Evolutionary conservation across 2,113 vertebrate species (phyloP).

Genomic region (Toxotes jaculatrix): DNA sequence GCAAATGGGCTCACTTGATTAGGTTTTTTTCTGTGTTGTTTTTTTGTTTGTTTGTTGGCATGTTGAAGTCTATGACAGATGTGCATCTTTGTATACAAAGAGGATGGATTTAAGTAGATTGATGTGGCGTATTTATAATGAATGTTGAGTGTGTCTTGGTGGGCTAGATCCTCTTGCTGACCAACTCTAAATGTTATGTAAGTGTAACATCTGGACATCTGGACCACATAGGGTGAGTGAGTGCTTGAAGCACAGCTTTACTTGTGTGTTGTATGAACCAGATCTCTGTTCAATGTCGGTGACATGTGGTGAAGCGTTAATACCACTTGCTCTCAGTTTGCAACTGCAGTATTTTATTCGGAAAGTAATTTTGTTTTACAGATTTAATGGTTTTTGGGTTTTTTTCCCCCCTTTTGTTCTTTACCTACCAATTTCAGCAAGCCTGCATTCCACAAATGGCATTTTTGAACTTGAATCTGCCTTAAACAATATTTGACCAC

Average conservation of each 20-base stretch:
- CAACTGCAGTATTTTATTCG: background rate
- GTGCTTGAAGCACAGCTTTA: background rate
- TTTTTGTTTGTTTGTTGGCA: no score
- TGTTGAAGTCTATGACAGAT: background rate
- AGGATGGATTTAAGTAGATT: constrained; percentile 5
- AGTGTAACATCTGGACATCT: constrained; percentile 54
- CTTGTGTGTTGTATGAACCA: no score
- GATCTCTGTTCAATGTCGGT: background rate
- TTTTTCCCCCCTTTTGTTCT: background rate
- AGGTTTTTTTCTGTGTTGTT: background rate
- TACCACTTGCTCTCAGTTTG: background rate
- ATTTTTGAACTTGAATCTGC: background rate
- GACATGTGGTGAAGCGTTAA: background rate
- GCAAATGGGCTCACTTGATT: background rate
- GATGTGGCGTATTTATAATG: constrained; percentile 1
- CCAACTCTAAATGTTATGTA: constrained; percentile 45
- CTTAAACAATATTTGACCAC: background rate
- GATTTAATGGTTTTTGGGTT: background rate
- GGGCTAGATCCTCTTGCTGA: constrained; percentile 28
- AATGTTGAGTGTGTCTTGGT: background rate
- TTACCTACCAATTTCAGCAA: background rate
- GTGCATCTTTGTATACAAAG: background rate
- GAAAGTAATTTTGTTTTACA: background rate
- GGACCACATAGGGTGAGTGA: background rate
- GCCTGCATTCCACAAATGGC: background rate